phyloP scores from a whole-genome alignment of 2,113 vertebrate species.

The Rhinolophus sinicus region DNA sequence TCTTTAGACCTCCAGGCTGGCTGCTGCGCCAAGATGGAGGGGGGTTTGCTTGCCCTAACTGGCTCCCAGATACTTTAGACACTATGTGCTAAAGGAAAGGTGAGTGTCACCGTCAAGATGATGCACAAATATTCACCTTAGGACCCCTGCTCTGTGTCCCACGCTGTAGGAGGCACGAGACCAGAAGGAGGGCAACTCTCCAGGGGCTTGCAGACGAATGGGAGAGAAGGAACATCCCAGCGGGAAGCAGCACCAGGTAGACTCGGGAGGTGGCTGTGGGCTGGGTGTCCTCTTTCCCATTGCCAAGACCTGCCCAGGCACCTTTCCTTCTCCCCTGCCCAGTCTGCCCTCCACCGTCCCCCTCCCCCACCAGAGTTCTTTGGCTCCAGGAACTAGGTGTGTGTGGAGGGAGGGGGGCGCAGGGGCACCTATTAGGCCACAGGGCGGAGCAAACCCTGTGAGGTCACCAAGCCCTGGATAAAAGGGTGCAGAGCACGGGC shows the following conservation, averaged over 20 bases:
- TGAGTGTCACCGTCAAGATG: neutral
- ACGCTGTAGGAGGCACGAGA: neutral
- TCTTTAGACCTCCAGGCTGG: neutral
- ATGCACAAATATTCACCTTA: neutral
- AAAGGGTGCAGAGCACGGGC: neutral
- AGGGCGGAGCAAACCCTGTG: neutral
- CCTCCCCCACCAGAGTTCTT: neutral
- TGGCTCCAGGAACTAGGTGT: neutral
- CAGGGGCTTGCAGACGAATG: neutral
- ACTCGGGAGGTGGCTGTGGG: neutral
- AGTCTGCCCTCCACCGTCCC: neutral
- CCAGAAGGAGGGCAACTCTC: neutral
- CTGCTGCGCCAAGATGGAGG: neutral
- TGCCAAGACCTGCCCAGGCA: neutral
- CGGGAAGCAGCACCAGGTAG: neutral
- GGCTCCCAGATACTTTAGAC: neutral
- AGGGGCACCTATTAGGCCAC: constrained; percentile 8
- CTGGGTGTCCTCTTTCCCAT: neutral
- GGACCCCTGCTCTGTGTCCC: neutral
- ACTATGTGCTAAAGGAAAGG: neutral
- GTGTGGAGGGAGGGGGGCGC: no score
- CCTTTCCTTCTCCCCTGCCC: neutral
- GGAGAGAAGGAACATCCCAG: neutral
- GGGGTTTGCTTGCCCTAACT: no score
- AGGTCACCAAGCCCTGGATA: constrained; percentile 42